Base-by-base conservation (phyloP, 2,797 vertebrate species). In the Rachycentron canadum region DNA sequence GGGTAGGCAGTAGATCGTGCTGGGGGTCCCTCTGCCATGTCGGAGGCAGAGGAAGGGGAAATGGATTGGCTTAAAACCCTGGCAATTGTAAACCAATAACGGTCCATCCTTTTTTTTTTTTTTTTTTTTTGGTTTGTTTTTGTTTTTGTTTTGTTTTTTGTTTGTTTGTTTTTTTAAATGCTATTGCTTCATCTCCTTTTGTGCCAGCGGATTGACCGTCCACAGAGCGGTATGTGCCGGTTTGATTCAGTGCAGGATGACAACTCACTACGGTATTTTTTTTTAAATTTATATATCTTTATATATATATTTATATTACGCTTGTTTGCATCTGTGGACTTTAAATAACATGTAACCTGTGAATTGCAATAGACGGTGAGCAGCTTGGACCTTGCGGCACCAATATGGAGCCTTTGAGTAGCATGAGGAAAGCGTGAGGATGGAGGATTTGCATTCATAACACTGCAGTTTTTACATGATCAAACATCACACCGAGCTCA, bases 81-180 rank as follows among this genome's bases (percentile, higher is more conserved):
- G 85, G 79, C 78, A 82, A 84, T 88, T 88, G 84, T 88, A 88
- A 90, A 92, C 90, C 91, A 82, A 82, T 91, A 90, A 92, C 91
- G 78, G 85, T 87, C 82, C 74, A 87, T 87, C 73, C 68, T 85
- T 65, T 71, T 62, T 81, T 78, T 32, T 66, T 60, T 79, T 78
- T 34, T 69, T 60, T 81, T 75, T 32, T 71, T n/a, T n/a, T n/a
- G n/a, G n/a, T n/a, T n/a, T n/a, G n/a, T n/a, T n/a, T n/a, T n/a
- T n/a, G n/a, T 85, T 65, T 71, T 62, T 81, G 76, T 32, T 66
- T 60, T 79, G 76, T 34, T 69, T 60, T 81, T 75, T 32, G 69
- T n/a, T n/a, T n/a, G n/a, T 58, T 81, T 77, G 32, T n/a, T n/a
- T 70, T 61, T 81, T 77, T 36, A 59, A 88, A 80, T 76, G 81